Percentiles rank a stretch among this genome's conserved stretches.
These are phyloP conservation scores for Hymenochirus boettgeri DNA, from an alignment of 2,113 vertebrate species.

Conservation along the genomic window DNA sequence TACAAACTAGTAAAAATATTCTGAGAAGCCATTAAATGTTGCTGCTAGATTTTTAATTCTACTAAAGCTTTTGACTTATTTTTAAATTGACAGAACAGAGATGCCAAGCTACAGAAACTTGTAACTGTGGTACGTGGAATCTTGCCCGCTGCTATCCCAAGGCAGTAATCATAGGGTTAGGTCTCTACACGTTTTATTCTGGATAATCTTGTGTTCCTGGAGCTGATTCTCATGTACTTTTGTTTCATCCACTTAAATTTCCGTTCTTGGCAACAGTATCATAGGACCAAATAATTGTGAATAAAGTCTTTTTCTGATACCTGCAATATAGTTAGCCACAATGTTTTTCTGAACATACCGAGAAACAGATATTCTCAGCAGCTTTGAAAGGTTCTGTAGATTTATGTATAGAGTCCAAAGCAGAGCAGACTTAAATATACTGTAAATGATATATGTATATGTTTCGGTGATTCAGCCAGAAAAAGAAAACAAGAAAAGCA, in stretches of 20 bases:
- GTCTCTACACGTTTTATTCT: constrained; percentile 15
- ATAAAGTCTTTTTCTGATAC: not conserved
- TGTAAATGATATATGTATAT: no score
- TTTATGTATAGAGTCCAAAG: not conserved
- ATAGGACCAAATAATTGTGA: constrained; percentile 4
- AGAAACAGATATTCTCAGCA: not conserved
- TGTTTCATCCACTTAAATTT: constrained; percentile 17
- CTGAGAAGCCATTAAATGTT: not conserved
- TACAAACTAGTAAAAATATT: not conserved
- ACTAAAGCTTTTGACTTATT: not conserved
- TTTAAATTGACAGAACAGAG: not conserved
- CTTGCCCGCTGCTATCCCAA: constrained; percentile 14
- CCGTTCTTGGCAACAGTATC: not conserved
- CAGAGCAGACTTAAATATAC: no score
- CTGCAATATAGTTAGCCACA: not conserved
- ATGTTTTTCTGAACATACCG: not conserved
- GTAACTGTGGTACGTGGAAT: constrained; percentile 5
- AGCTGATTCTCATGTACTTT: constrained; percentile 4
- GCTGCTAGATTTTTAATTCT: not conserved
- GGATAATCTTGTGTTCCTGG: constrained; percentile 24
- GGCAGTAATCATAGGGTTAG: constrained; percentile 30
- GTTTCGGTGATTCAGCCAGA: no score
- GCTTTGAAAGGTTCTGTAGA: not conserved
- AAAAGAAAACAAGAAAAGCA: no score
- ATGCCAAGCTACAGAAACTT: constrained; percentile 16